Conservation (phyloP, 2,797 vertebrate species). For the Percopsis omiscomaycus region DNA sequence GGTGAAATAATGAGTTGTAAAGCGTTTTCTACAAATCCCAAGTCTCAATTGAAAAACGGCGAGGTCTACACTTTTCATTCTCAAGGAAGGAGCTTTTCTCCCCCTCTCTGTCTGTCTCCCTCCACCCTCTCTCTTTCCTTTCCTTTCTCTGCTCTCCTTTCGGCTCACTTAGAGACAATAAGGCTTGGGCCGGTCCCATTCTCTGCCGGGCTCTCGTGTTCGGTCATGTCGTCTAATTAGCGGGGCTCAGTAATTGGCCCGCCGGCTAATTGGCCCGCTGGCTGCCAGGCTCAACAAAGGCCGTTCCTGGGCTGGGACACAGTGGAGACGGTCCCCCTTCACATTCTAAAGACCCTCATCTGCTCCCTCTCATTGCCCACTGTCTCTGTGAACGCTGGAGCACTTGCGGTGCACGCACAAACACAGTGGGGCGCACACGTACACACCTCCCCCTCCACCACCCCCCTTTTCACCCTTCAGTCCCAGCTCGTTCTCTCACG, state of each 20-base stretch:
- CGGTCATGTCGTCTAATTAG: conserved; percentile 76
- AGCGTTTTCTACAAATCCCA: conserved; percentile 35
- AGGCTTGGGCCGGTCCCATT: conserved; percentile 53
- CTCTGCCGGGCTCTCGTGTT: conserved; percentile 64
- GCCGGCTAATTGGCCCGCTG: conserved; percentile 75
- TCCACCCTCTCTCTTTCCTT: conserved; percentile 21
- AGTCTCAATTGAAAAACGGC: conserved; percentile 40
- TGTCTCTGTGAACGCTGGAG: conserved; percentile 64
- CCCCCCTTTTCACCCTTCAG: conserved; percentile 26
- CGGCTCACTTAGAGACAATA: conserved; percentile 52
- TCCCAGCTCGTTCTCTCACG: conserved; percentile 31
- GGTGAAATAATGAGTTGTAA: conserved; percentile 39
- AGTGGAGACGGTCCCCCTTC: conserved; percentile 63
- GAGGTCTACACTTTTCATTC: conserved; percentile 35
- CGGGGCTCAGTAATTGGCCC: conserved; percentile 73
- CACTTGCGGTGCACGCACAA: conserved; percentile 16
- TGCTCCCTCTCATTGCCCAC: conserved; percentile 50
- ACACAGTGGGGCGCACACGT: conserved; percentile 15
- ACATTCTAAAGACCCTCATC: conserved; percentile 68
- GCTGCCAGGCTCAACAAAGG: conserved; percentile 72
- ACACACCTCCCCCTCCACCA: neutral
- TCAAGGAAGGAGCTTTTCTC: conserved; percentile 62
- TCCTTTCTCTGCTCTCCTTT: conserved; percentile 1
- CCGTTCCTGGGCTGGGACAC: conserved; percentile 55
- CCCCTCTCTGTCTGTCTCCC: conserved; percentile 28